phyloP scores from a whole-genome alignment of 2,113 vertebrate species.

The Aix galericulata region DNA sequence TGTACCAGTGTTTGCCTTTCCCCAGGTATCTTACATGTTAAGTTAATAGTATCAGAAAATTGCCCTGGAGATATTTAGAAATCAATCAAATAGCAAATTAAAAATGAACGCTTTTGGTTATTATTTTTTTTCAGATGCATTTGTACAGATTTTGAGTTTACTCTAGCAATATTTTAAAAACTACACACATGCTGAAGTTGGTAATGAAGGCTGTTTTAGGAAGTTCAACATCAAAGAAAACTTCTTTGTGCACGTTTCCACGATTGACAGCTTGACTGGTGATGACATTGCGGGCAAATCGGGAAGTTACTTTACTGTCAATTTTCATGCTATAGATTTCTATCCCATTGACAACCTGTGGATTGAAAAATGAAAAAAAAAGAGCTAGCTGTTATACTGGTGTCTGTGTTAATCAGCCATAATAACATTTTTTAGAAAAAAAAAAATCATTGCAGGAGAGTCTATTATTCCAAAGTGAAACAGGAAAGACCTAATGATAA shows the following conservation, averaged over 20 bases:
- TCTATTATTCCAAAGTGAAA: neutral
- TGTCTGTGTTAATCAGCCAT: neutral
- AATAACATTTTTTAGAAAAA: neutral
- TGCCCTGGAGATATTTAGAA: neutral
- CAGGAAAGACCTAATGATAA: neutral
- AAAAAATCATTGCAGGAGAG: neutral
- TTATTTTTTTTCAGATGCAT: neutral
- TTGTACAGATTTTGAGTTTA: neutral
- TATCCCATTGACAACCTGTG: conserved; percentile 74
- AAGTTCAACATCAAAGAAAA: conserved; percentile 88
- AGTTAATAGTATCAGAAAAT: conserved; percentile 2
- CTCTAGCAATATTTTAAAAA: neutral
- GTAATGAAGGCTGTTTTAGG: conserved; percentile 95
- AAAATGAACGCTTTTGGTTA: neutral
- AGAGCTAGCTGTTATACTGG: neutral
- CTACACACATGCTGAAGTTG: conserved; percentile 90
- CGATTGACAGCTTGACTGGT: conserved; percentile 88
- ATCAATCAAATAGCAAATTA: neutral
- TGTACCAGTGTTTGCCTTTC: neutral
- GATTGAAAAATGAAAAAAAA: neutral
- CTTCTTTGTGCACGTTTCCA: conserved; percentile 79
- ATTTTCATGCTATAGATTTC: conserved; percentile 90
- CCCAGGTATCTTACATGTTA: neutral
- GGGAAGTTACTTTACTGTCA: conserved; percentile 86
- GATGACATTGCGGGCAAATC: conserved; percentile 90